Conservation (phyloP, 2,113 vertebrate genomes). For the Oenanthe oenanthe region DNA sequence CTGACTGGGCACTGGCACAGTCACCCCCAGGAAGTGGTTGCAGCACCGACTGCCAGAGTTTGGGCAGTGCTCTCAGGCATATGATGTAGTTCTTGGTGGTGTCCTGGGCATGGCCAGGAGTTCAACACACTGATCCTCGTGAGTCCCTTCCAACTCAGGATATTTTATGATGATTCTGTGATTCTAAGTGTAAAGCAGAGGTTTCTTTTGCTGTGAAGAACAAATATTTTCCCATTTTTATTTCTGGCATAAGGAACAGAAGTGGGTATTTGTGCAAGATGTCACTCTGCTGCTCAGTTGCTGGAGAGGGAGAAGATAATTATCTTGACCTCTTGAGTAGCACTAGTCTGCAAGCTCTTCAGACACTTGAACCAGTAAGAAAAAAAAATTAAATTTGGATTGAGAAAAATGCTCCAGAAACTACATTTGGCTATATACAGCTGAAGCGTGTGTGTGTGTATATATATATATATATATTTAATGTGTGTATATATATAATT, state of each 20-base stretch:
- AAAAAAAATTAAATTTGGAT: neutral
- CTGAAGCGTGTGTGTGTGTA: fast-evolving
- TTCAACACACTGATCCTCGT: neutral
- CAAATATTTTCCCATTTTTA: neutral
- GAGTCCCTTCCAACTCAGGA: neutral
- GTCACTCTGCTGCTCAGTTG: neutral
- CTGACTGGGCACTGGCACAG: neutral
- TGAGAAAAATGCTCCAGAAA: neutral
- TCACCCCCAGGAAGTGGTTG: neutral
- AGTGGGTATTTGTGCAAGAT: neutral
- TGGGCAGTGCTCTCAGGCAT: neutral
- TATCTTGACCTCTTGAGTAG: neutral
- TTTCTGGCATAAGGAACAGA: neutral
- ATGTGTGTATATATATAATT: neutral
- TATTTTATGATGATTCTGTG: neutral
- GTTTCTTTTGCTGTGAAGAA: neutral
- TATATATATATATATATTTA: neutral
- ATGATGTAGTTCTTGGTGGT: neutral
- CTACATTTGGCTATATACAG: neutral
- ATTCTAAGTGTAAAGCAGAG: neutral
- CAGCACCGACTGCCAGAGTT: neutral
- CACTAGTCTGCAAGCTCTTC: neutral
- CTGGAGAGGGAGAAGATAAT: neutral
- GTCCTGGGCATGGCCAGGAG: neutral
- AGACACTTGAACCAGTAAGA: neutral